Evolutionary conservation across 2,888 invertebrate species (phyloP).

Genomic region (Leptinotarsa rubiginosa): DNA sequence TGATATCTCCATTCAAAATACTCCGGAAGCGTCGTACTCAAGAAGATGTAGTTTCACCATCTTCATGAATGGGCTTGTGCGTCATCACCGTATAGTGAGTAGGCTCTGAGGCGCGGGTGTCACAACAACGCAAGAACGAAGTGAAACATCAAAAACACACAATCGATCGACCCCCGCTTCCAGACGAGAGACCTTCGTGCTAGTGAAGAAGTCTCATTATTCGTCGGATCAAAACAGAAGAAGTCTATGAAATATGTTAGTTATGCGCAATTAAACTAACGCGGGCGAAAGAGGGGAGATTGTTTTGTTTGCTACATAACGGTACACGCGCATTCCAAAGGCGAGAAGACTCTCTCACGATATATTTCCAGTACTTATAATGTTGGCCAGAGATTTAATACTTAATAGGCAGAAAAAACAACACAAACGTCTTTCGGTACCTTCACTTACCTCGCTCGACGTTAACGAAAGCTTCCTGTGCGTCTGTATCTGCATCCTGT

Average conservation of each 20-base stretch:
- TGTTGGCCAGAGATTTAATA: conserved; percentile 41
- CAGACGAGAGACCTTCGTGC: background rate
- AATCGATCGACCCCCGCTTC: background rate
- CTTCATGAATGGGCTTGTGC: conserved; percentile 23
- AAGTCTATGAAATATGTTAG: conserved; percentile 50
- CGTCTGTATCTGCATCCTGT: conserved; percentile 56
- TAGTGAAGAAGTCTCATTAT: conserved; percentile 3
- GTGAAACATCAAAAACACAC: background rate
- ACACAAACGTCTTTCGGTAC: conserved; percentile 26
- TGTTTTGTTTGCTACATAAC: conserved; percentile 60
- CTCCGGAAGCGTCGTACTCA: background rate
- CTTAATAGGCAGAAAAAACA: conserved; percentile 12
- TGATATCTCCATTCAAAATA: background rate
- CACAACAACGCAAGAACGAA: background rate
- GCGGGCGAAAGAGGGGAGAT: conserved; percentile 41
- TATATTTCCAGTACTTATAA: conserved; percentile 29
- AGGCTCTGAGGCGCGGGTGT: background rate
- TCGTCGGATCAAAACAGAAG: conserved; percentile 25
- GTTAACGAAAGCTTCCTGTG: conserved; percentile 59
- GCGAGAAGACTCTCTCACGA: conserved; percentile 54
- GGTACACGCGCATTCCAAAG: conserved; percentile 61
- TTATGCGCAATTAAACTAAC: conserved; percentile 56
- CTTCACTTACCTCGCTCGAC: conserved; percentile 51
- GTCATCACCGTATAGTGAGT: conserved; percentile 13
- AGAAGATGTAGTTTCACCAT: conserved; percentile 1